These are phyloP conservation scores for Rhabdophis nuchalis DNA, from an alignment of 2,797 vertebrate genomes.

Conservation along the genomic window DNA sequence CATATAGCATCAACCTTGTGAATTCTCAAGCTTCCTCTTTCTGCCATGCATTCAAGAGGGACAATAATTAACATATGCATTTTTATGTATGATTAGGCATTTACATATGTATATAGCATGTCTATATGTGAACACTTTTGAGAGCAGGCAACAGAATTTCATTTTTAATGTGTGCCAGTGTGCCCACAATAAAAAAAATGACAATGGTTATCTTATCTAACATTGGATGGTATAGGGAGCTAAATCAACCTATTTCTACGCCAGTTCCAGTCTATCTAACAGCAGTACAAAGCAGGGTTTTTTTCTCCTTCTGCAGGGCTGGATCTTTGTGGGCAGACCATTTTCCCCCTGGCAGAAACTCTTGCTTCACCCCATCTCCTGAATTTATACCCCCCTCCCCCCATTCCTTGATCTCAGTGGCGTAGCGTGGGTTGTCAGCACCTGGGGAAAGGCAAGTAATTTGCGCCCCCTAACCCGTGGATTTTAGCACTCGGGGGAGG, in stretches of 20 bases:
- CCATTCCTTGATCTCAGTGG: not conserved
- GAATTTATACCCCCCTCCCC: not conserved
- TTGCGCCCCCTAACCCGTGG: no score
- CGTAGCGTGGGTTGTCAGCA: no score
- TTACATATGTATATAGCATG: not conserved
- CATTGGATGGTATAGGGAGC: not conserved
- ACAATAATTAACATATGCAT: not conserved
- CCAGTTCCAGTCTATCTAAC: not conserved
- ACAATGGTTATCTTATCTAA: not conserved
- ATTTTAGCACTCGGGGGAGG: no score
- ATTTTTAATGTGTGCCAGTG: not conserved
- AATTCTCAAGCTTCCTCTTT: not conserved
- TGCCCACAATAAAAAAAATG: not conserved
- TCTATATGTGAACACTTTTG: not conserved
- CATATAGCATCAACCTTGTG: no score
- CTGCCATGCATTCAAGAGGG: not conserved
- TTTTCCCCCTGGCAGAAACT: not conserved
- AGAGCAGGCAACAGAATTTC: not conserved
- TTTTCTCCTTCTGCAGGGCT: not conserved
- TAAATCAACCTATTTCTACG: not conserved
- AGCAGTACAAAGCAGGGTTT: not conserved
- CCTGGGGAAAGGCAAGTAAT: no score
- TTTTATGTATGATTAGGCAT: no score
- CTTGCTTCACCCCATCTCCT: not conserved
- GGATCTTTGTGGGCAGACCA: not conserved